Evolutionary conservation across 2,113 vertebrate species (phyloP).

Genomic region (Cephalopholis sonnerati): DNA sequence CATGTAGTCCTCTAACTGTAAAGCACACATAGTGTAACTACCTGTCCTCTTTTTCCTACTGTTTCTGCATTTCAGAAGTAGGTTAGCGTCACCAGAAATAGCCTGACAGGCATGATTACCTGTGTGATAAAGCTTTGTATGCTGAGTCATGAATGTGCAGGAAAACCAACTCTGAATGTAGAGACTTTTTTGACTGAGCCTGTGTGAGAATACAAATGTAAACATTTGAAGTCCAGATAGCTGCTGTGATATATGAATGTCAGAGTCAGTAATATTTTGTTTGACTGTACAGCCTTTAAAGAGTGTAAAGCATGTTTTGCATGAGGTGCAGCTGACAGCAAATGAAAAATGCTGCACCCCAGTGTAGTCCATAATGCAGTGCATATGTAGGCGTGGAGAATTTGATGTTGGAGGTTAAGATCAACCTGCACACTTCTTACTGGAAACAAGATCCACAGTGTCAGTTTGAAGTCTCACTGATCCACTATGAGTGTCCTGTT

Average conservation of each 20-base stretch:
- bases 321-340: neutral
- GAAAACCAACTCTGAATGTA: neutral
- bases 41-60: neutral
- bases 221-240: too few relatives aligned
- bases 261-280: neutral
- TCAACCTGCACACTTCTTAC: neutral
- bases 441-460: neutral
- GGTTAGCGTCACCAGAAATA: slow-evolving; percentile 11
- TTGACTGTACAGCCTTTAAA: neutral
- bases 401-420: neutral
- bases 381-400: too few relatives aligned
- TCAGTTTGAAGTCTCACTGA: neutral
- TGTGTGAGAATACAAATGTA: neutral
- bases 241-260: neutral
- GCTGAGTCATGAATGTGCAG: neutral
- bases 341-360: neutral
- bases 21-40: neutral
- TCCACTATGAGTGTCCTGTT: too few relatives aligned
- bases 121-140: neutral
- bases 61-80: slow-evolving; percentile 12
- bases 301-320: too few relatives aligned
- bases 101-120: neutral
- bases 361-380: neutral
- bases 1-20: neutral
- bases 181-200: neutral